Evolutionary conservation across 2,113 vertebrate species (phyloP).

Genomic region (Hippopotamus amphibius): DNA sequence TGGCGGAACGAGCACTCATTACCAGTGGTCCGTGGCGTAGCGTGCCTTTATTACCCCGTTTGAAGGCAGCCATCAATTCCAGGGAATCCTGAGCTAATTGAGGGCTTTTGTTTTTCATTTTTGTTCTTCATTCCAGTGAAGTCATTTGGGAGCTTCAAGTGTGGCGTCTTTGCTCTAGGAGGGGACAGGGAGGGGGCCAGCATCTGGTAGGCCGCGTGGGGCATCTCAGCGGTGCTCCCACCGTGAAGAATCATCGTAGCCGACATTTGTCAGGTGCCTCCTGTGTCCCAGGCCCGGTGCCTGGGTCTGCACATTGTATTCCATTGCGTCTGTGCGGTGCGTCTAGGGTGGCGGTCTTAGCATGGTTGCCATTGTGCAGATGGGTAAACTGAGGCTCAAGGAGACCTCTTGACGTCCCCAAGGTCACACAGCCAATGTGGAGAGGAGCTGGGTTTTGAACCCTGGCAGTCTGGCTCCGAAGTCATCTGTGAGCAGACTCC

Average conservation of each 20-base stretch:
- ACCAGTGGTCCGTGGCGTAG: neutral
- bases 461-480: neutral
- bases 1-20: rapidly evolving
- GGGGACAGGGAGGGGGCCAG: rapidly evolving
- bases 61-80: conserved; percentile 37
- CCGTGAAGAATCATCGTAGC: no score
- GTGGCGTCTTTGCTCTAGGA: neutral
- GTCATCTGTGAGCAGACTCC: neutral
- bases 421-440: neutral
- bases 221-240: neutral
- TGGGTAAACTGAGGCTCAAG: neutral
- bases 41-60: neutral
- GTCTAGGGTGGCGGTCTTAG: neutral
- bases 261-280: neutral
- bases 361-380: neutral
- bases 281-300: rapidly evolving
- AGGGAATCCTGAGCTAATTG: neutral
- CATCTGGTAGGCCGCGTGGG: rapidly evolving
- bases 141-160: neutral
- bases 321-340: rapidly evolving
- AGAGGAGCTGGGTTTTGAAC: neutral
- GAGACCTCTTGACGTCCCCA: rapidly evolving
- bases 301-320: neutral
- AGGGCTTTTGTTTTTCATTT: neutral
- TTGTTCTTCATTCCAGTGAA: neutral